Conservation (phyloP, 2,113 vertebrate species). For the Ictidomys tridecemlineatus region DNA sequence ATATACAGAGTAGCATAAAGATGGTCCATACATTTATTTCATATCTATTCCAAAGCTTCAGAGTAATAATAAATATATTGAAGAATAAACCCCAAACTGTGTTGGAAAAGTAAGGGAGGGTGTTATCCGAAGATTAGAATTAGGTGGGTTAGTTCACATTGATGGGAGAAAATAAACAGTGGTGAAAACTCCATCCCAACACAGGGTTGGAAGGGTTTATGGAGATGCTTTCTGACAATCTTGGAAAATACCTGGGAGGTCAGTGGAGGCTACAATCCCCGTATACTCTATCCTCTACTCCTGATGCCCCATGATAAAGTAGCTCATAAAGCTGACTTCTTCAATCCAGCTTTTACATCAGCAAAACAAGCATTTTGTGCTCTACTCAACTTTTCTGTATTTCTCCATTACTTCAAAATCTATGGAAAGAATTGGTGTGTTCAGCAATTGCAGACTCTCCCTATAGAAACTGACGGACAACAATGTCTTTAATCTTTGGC, state of each 20-base stretch:
- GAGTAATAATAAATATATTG: not conserved
- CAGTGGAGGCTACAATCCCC: rapidly evolving
- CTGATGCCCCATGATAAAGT: rapidly evolving
- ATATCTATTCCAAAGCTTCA: not conserved
- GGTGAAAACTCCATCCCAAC: not conserved
- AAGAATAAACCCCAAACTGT: not conserved
- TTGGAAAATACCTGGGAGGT: not conserved
- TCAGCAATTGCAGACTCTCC: not conserved
- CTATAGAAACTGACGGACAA: not conserved
- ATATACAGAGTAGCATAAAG: not conserved
- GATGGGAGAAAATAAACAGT: not conserved
- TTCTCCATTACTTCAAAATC: not conserved
- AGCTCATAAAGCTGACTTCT: not conserved
- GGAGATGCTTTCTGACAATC: not conserved
- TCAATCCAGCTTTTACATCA: not conserved
- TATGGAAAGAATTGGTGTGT: not conserved
- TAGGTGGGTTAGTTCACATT: too few species aligned
- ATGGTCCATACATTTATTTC: not conserved
- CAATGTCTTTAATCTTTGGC: not conserved
- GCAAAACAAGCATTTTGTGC: not conserved
- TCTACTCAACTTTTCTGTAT: not conserved
- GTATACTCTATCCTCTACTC: rapidly evolving
- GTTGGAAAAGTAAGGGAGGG: not conserved
- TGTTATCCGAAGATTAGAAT: not conserved
- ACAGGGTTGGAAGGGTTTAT: not conserved